phyloP scores from a whole-genome alignment of 2,888 invertebrate genomes.

The Oscheius myriophilus region DNA sequence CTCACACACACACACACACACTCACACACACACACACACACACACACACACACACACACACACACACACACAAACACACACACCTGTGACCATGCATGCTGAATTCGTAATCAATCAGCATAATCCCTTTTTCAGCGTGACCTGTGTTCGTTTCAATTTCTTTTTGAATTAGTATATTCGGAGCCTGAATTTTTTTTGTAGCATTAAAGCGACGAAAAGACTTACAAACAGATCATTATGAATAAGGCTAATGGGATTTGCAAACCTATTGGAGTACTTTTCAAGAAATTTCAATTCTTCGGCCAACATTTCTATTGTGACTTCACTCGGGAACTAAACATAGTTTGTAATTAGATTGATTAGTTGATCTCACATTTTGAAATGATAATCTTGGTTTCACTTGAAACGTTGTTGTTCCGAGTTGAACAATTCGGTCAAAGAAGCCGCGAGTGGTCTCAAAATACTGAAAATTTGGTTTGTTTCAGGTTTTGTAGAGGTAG shows the following conservation, averaged over 20 bases:
- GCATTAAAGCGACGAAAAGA: conserved; percentile 6
- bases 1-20: too few relatives aligned
- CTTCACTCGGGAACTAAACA: conserved; percentile 3
- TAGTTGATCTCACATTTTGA: not conserved
- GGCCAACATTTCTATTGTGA: conserved; percentile 9
- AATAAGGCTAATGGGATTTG: conserved; percentile 4
- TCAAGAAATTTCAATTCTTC: conserved; percentile 4
- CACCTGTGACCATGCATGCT: conserved; percentile 14
- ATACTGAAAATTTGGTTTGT: too few relatives aligned
- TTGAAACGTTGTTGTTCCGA: not conserved
- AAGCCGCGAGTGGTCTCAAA: not conserved
- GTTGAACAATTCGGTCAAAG: not conserved
- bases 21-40: too few relatives aligned
- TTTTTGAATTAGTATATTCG: not conserved
- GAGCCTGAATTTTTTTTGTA: not conserved
- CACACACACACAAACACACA: too few relatives aligned
- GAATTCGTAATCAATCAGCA: conserved; percentile 16
- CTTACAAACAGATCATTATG: conserved; percentile 18
- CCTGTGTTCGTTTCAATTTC: not conserved
- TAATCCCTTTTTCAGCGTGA: not conserved
- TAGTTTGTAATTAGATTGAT: not conserved
- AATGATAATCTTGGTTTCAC: not conserved
- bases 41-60: too few relatives aligned
- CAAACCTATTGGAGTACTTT: not conserved
- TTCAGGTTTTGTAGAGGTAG: too few relatives aligned